These are phyloP conservation scores for Scylla paramamosain DNA, from an alignment of 1,140 invertebrate genomes.

Conservation along the genomic window DNA sequence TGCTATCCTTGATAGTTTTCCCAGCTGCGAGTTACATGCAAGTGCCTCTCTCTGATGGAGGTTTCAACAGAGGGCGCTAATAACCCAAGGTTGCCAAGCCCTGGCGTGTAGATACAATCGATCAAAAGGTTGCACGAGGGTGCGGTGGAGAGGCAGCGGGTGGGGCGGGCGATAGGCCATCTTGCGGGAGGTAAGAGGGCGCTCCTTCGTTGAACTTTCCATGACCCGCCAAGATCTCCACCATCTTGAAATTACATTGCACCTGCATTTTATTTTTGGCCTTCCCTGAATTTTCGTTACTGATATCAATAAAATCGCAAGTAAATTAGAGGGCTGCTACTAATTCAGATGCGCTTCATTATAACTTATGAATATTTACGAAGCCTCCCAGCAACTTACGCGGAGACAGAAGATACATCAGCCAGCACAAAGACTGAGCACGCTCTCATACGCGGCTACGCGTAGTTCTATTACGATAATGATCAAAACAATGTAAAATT, in stretches of 20 bases:
- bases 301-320: neutral
- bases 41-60: neutral
- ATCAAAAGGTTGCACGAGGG: slow-evolving; percentile 11
- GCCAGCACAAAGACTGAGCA: neutral
- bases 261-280: neutral
- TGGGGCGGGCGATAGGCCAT: neutral
- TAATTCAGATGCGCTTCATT: neutral
- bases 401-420: neutral
- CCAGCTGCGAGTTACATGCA: neutral
- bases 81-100: neutral
- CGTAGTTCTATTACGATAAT: neutral
- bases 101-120: slow-evolving; percentile 11
- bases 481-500: neutral
- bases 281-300: neutral
- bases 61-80: slow-evolving; percentile 4
- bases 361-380: neutral
- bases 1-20: neutral
- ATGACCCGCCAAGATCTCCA: neutral
- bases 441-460: neutral
- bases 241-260: neutral
- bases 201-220: neutral
- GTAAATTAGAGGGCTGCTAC: neutral
- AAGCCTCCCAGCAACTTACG: neutral
- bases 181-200: neutral
- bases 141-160: neutral